A percentile compares a stretch with the other conserved stretches of the same genome.
phyloP scores from a whole-genome alignment of 1,140 invertebrate genomes.

The Drosophila elegans region DNA sequence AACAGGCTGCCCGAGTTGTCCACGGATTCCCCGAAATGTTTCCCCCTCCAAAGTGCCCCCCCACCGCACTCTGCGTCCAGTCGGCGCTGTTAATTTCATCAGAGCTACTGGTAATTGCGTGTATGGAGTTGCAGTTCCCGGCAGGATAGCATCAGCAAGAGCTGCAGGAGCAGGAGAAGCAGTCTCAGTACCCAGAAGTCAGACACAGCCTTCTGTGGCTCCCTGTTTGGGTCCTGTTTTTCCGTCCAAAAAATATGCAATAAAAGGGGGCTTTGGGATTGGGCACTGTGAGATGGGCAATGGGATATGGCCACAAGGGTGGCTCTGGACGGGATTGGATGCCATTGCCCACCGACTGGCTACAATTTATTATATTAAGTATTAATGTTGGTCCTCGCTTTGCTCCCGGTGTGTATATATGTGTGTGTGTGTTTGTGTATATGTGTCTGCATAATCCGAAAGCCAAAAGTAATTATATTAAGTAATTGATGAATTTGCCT shows the following conservation, averaged over 20 bases:
- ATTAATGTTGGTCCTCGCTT: conserved; percentile 71
- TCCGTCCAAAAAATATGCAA: conserved; percentile 58
- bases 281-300: not conserved
- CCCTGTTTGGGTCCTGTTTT: conserved; percentile 44
- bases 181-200: conserved; percentile 31
- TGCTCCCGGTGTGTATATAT: conserved; percentile 7
- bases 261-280: conserved; percentile 16
- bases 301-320: not conserved
- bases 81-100: conserved; percentile 77
- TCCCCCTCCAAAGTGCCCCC: conserved; percentile 14
- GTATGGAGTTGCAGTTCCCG: conserved; percentile 62
- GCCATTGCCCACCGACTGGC: conserved; percentile 72
- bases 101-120: conserved; percentile 79
- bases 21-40: conserved; percentile 20
- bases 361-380: conserved; percentile 83
- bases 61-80: not conserved
- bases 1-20: conserved; percentile 44
- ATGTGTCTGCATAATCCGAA: conserved; percentile 78
- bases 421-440: conserved; percentile 20
- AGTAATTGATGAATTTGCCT: conserved; percentile 83
- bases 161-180: conserved; percentile 1
- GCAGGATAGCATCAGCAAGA: conserved; percentile 3
- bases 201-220: conserved; percentile 22
- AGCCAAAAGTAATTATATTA: conserved; percentile 84
- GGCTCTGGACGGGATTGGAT: conserved; percentile 19